These are phyloP conservation scores for Bembecia ichneumoniformis DNA, from an alignment of 2,888 invertebrate genomes.

Conservation along the genomic window DNA sequence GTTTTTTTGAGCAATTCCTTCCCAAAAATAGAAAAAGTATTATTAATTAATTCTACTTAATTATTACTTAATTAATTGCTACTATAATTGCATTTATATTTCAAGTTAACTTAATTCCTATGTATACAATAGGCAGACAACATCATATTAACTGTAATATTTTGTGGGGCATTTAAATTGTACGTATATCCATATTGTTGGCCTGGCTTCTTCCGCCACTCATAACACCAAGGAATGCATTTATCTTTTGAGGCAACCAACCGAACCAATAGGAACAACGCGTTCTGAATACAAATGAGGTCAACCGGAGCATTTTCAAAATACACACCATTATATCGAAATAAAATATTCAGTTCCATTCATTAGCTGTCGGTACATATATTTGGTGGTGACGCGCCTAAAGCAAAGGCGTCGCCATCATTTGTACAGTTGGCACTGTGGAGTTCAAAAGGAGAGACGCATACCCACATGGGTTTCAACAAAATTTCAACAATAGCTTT, in stretches of 20 bases:
- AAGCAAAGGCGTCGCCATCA: conserved; percentile 58
- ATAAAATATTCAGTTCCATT: conserved; percentile 70
- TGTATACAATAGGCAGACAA: too few relatives aligned
- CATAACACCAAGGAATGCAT: conserved; percentile 21
- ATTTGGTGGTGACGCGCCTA: conserved; percentile 48
- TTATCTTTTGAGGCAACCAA: conserved; percentile 11
- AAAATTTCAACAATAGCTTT: conserved; percentile 34
- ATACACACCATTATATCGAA: conserved; percentile 58
- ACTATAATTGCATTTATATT: too few relatives aligned
- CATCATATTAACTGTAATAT: too few relatives aligned
- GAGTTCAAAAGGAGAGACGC: conserved; percentile 16
- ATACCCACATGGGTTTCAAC: conserved; percentile 28
- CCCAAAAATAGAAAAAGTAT: too few relatives aligned
- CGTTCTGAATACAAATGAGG: conserved; percentile 68
- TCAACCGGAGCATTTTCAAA: conserved; percentile 63
- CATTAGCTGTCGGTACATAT: conserved; percentile 45
- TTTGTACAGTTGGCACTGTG: conserved; percentile 61
- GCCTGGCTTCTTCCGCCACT: too few relatives aligned
- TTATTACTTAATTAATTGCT: too few relatives aligned
- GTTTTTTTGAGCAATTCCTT: too few relatives aligned
- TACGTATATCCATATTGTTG: too few relatives aligned
- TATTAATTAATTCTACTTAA: too few relatives aligned
- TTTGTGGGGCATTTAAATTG: too few relatives aligned
- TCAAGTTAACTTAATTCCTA: too few relatives aligned
- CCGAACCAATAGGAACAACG: conserved; percentile 48